Base-by-base conservation (phyloP, 2,113 vertebrate species). In the Lynx canadensis region DNA sequence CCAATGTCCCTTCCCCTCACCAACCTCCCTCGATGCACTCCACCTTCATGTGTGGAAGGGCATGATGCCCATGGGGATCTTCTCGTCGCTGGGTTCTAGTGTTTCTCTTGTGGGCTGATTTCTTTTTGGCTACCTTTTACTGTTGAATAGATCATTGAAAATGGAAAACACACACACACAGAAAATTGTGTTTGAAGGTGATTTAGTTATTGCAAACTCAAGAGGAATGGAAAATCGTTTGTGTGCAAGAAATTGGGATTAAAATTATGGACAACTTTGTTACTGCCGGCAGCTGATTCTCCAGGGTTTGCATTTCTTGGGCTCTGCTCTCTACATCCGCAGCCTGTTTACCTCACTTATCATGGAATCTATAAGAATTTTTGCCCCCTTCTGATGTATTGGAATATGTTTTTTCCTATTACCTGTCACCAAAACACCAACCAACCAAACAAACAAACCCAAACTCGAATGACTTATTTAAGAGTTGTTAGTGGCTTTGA, bases 151-250 rank as follows among this genome's bases (percentile, higher is more conserved):
- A 76, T 76, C 50, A 19, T 86, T 63, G 8, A 63, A 83, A 33
- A 27, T 80, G 41, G 52, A 1, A 52, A 68, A 66, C 33, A 48
- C 3, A 29, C 23, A 92, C 29, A 55, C 33, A 50, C 19, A 88
- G 60, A 83, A 83, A 93, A 88, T 80, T 97, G 55, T 96, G 52
- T 92, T 94, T 96, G 92, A 96, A 95, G 50, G 76, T 97, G 89
- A 97, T 94, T 91, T 95, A 66, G 41, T 80, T 95, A 2, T 73
- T 94, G 50, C 25, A 33, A 97, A 91, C 93, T 94, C 65, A 89
- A 94, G n/a, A 98, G 36, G 76, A 82, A 93, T 82, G 66, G 60
- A 94, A 97, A 96, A 71, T 79, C 45, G 74, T 89, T 92, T 88
- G 63, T 90, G 76, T 87, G 18, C 50, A 93, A 91, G 88, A 80